A percentile compares a stretch with the other conserved stretches of the same genome.
These are phyloP conservation scores for Synanthedon andrenaeformis DNA, from an alignment of 2,888 invertebrate genomes.

Conservation along the genomic window DNA sequence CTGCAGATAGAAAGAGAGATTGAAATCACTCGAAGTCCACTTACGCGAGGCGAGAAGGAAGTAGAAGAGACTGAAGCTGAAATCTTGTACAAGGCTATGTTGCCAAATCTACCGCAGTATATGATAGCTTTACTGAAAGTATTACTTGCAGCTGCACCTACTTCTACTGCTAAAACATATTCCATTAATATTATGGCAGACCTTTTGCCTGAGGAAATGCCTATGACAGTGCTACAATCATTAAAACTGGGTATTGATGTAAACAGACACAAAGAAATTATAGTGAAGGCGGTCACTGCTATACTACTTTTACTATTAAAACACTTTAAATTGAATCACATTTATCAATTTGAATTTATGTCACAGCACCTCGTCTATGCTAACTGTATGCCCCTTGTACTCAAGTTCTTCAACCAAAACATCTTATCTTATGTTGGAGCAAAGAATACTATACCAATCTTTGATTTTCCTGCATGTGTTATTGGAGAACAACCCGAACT, in stretches of 20 bases:
- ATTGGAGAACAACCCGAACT: slow-evolving; percentile 95
- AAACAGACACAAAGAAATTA: slow-evolving; percentile 97
- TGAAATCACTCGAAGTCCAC: slow-evolving; percentile 90
- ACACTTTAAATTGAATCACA: slow-evolving; percentile 96
- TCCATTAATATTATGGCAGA: slow-evolving; percentile 99
- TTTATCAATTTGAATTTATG: slow-evolving; percentile 99
- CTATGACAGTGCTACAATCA: slow-evolving; percentile 93
- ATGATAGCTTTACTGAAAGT: slow-evolving; percentile 98
- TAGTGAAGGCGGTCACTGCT: slow-evolving; percentile 95
- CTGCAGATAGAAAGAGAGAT: slow-evolving; percentile 92
- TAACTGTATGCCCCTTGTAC: slow-evolving; percentile 96
- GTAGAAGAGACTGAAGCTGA: slow-evolving; percentile 87
- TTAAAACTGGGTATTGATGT: slow-evolving; percentile 97
- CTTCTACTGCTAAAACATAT: slow-evolving; percentile 97
- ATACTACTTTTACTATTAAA: slow-evolving; percentile 92
- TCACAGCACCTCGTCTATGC: slow-evolving; percentile 99
- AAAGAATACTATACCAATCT: slow-evolving; percentile 91
- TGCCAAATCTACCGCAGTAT: slow-evolving; percentile 96
- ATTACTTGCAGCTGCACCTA: slow-evolving; percentile 96
- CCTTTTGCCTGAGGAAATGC: slow-evolving; percentile 97
- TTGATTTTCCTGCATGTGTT: slow-evolving; percentile 96
- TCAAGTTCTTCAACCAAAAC: slow-evolving; percentile 99
- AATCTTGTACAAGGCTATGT: slow-evolving; percentile 91
- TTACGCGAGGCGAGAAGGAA: slow-evolving; percentile 85
- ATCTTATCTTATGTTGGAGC: slow-evolving; percentile 94